Evolutionary conservation across 2,113 vertebrate genomes (phyloP), one percentile per base, ranked within the genome.

Genomic region (Hemiprocne comata): DNA sequence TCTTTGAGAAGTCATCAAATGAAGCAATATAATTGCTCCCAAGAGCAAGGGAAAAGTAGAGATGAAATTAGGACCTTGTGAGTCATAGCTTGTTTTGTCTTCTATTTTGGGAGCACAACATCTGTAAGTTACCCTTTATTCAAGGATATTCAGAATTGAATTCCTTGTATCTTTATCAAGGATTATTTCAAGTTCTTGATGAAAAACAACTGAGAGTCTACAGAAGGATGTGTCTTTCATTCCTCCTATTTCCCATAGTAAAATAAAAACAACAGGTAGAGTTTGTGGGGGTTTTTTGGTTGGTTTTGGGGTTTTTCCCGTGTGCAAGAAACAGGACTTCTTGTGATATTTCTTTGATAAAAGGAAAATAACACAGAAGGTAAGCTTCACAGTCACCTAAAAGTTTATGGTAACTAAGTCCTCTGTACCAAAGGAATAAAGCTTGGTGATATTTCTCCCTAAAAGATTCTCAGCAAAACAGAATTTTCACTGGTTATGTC

Each of bases 21-120:
- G 44, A 85, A 96, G 50, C 34, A 90, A 85, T 38, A 29, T 50
- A 84, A 90, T 87, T 89, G 60, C 21, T 90, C 58, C 38, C 10
- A 14, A 71, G 69, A 92, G 73, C 54, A 80, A 82, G 20, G 51
- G 15, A 93, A 83, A 90, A 79, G 42, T 33, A 74, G 62, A 88
- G 67, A 92, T 80, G 55, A 82, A 97, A 95, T 93, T 83, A 91
- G 46, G 79, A 83, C 31, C 25, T 81, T 80, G 87, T 92, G 79
- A 95, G 67, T 95, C 82, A 94, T 57, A 83, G 33, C 42, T 88
- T 93, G 61, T 88, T 91, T 69, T 74, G 15, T 69, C 25, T 69
- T 90, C 78, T 95, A 65, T 91, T 94, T 91, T 64, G 10, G 78
- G 88, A 88, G 15, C 29, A 91, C 61, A 94, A 78, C 62, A 93